Base-by-base conservation (phyloP, 1,140 invertebrate species). In the Neodiprion virginianus region DNA sequence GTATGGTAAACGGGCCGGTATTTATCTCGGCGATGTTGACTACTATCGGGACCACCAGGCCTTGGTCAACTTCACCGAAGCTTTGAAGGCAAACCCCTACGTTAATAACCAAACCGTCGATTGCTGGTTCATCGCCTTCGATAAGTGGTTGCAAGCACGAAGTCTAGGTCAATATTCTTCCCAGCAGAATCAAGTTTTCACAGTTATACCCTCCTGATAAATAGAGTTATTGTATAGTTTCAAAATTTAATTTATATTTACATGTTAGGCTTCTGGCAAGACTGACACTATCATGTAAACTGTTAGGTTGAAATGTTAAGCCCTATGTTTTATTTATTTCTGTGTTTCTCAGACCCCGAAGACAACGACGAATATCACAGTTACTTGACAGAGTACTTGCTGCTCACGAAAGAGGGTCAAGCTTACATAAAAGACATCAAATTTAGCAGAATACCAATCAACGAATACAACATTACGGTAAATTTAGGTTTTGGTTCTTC, bases 1-100 rank as follows among this genome's bases (percentile, higher is more conserved):
- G 28, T 86, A 87, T 76, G 91, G 91, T 0, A 86, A 88, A 67
- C 75, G 87, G n/a, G 87, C 88, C 4, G 87, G 81, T 7, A 83
- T 92, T 75, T 91, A 90, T 79, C 84, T 91, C 74, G 84, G 82
- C 17, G 85, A 80, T 10, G 82, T 89, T 0, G 82, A 89, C 72
- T 89, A 88, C 73, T 86, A 85, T 68, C 80, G 82, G 23, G 86
- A 89, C 48, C 77, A 77, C 67, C 77, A 85, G 8, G 69, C 80
- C 23, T 67, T 89, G 1, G 75, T 69, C 40, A 70, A 77, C 9
- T 67, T 89, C 17, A 80, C 85, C 0, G 71, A 82, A 1, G 72
- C 61, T 48, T 72, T 89, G 5, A 74, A 76, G 23, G 75, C 75
- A 9, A 87, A 88, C 82, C 84, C 80, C 8, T 89, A 83, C 61